Evolutionary conservation across 1,140 invertebrate species (phyloP).

Genomic region (Paralvinella palmiformis): DNA sequence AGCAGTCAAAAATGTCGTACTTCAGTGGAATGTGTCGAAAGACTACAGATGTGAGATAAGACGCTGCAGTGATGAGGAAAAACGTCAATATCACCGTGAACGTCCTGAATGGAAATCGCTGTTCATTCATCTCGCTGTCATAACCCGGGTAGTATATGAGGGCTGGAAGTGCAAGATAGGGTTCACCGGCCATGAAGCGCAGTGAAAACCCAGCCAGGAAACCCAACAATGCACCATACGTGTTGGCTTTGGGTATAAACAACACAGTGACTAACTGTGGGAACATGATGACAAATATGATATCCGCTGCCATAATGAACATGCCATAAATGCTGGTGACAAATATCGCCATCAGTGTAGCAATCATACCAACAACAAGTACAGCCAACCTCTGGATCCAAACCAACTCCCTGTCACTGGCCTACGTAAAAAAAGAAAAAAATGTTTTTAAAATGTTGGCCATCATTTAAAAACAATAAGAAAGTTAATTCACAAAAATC

Average conservation of each 20-base stretch:
- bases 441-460: no score
- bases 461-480: no score
- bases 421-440: slow-evolving; percentile 31
- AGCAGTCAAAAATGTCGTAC: no score
- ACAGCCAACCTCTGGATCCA: slow-evolving; percentile 33
- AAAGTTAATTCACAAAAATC: no score
- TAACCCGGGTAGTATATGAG: slow-evolving; percentile 39
- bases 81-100: slow-evolving; percentile 38
- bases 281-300: slow-evolving; percentile 43
- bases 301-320: slow-evolving; percentile 43
- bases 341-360: slow-evolving; percentile 35
- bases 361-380: slow-evolving; percentile 29
- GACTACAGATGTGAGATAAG: no score
- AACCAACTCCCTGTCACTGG: slow-evolving; percentile 31
- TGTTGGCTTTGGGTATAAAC: slow-evolving; percentile 31
- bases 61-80: no score
- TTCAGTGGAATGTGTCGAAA: no score
- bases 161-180: slow-evolving; percentile 25
- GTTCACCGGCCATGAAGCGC: slow-evolving; percentile 41
- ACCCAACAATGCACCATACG: slow-evolving; percentile 31
- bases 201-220: slow-evolving; percentile 30
- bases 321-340: slow-evolving; percentile 37
- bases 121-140: slow-evolving; percentile 26
- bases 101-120: slow-evolving; percentile 39
- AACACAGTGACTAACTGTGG: slow-evolving; percentile 40